Conservation (phyloP, 2,113 vertebrate species). For the Phyllostomus hastatus region DNA sequence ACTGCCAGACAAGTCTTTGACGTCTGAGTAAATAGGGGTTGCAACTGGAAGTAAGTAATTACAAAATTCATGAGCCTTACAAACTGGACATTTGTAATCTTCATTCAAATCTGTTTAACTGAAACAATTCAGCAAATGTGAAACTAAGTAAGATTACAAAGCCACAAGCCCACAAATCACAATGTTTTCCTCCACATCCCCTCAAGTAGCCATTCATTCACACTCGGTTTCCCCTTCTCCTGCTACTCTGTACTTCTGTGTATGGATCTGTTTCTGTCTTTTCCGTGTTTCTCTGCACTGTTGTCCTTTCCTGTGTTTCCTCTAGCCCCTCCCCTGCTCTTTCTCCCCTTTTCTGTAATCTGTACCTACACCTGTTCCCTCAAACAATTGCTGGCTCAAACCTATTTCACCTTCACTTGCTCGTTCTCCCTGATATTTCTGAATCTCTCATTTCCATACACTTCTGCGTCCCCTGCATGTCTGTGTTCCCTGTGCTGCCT, state of each 20-base stretch:
- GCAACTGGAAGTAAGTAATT: neutral
- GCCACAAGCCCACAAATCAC: neutral
- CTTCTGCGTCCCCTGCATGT: neutral
- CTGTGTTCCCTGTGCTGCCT: neutral
- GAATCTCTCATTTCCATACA: neutral
- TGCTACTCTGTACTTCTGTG: no score
- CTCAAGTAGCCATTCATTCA: neutral
- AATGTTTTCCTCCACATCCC: neutral
- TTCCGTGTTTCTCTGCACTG: no score
- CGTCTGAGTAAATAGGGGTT: no score
- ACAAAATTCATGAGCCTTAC: neutral
- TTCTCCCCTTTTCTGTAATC: no score
- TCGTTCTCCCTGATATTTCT: neutral
- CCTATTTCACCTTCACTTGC: neutral
- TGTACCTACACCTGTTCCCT: no score
- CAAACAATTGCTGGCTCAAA: no score
- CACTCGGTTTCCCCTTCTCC: rapidly evolving
- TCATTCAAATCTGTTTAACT: neutral
- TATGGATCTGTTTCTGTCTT: no score
- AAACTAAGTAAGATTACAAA: neutral
- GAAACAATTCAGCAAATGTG: neutral
- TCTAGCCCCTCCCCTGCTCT: no score
- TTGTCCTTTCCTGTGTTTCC: no score
- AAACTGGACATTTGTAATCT: neutral
- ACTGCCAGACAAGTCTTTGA: neutral